Evolutionary conservation across 35 echinoderm and acorn worm genomes (phyloP).

Genomic region (Heliocidaris tuberculata): DNA sequence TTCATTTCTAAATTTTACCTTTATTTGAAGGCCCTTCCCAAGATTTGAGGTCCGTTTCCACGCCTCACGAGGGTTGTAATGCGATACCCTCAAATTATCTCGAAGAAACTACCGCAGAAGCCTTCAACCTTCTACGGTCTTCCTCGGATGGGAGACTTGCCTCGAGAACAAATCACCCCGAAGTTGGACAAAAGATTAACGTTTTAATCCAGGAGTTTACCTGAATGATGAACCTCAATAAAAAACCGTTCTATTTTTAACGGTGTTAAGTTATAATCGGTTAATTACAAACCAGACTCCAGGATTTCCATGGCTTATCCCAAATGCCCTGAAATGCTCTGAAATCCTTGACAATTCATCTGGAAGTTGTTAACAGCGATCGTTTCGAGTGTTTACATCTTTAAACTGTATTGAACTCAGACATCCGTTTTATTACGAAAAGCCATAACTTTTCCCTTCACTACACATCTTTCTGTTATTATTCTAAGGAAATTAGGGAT

Average conservation of each 20-base stretch:
- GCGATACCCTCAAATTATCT: slow-evolving; percentile 11
- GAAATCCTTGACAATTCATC: not conserved
- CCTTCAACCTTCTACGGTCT: not conserved
- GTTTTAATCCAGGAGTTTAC: not conserved
- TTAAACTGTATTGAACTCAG: not conserved
- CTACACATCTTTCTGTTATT: not conserved
- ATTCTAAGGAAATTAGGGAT: not conserved
- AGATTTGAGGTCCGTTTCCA: not conserved
- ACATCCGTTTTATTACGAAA: not conserved
- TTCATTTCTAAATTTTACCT: not conserved
- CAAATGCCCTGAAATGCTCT: not conserved
- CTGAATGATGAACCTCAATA: not conserved
- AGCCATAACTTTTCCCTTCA: not conserved
- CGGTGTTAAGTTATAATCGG: not conserved
- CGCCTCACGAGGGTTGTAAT: slow-evolving; percentile 24
- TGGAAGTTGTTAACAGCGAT: slow-evolving; percentile 11
- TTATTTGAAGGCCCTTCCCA: slow-evolving; percentile 25
- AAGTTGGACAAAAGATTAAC: slow-evolving; percentile 6
- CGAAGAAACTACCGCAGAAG: not conserved
- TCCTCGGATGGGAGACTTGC: not conserved
- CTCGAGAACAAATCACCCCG: not conserved
- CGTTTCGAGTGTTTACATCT: not conserved
- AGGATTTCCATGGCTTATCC: not conserved
- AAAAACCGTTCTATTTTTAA: not conserved
- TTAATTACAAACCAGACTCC: slow-evolving; percentile 6